Percentiles rank a stretch among this genome's conserved stretches.
Conservation (phyloP, 2,888 invertebrate genomes). For the Oegoconia quadripuncta region DNA sequence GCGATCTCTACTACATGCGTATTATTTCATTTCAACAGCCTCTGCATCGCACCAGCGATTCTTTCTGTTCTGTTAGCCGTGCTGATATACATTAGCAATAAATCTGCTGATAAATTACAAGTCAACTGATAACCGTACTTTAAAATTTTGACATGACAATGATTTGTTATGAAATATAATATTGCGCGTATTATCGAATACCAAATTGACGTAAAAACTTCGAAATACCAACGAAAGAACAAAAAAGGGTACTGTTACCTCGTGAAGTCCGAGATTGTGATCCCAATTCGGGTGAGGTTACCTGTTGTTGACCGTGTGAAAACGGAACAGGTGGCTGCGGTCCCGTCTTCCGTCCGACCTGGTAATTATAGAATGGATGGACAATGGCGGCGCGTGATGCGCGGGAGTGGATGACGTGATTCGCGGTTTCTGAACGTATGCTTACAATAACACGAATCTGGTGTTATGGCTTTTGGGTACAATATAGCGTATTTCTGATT, state of each 20-base stretch:
- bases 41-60: no score
- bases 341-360: slow-evolving; percentile 44
- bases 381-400: slow-evolving; percentile 61
- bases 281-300: slow-evolving; percentile 46
- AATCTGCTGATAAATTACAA: no score
- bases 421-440: slow-evolving; percentile 34
- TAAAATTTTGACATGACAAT: no score
- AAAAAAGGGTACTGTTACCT: slow-evolving; percentile 62
- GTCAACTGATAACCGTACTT: no score
- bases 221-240: slow-evolving; percentile 44
- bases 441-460: no score
- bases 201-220: no score
- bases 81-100: no score
- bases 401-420: slow-evolving; percentile 45
- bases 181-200: no score
- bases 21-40: no score
- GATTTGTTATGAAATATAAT: no score
- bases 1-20: no score
- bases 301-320: slow-evolving; percentile 73
- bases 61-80: no score
- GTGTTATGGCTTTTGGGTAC: slow-evolving; percentile 24
- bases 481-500: slow-evolving; percentile 20
- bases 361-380: slow-evolving; percentile 60
- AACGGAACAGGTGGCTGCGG: slow-evolving; percentile 63
- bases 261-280: slow-evolving; percentile 45